phyloP scores from a whole-genome alignment of 2,113 vertebrate genomes.

The Amazona vittata region DNA sequence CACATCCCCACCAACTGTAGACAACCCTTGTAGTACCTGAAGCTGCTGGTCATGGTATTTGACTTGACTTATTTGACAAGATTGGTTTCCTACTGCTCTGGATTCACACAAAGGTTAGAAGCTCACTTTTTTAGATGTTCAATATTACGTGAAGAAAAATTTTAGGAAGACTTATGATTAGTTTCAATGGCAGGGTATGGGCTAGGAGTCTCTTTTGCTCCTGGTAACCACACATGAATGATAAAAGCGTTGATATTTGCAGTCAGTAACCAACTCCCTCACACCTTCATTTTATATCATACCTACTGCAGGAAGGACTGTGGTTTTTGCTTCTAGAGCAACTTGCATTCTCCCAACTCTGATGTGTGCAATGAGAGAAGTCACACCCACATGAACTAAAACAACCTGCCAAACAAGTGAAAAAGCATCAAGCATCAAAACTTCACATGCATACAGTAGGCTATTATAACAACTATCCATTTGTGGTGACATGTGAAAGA shows the following conservation, averaged over 20 bases:
- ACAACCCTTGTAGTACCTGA: background rate
- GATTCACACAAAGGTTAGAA: background rate
- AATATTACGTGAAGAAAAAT: background rate
- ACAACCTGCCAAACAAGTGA: conserved; percentile 74
- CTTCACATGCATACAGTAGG: background rate
- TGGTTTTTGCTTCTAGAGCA: conserved; percentile 84
- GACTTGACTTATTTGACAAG: background rate
- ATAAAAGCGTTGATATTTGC: background rate
- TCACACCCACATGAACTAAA: conserved; percentile 78
- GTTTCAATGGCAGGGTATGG: background rate
- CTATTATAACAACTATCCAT: background rate
- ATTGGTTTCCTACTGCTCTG: background rate
- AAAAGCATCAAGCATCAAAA: background rate
- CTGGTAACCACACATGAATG: background rate
- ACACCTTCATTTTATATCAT: background rate
- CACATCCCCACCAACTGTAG: background rate
- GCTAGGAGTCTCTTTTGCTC: background rate
- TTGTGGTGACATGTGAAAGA: background rate
- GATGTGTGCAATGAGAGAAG: conserved; percentile 84
- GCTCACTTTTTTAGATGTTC: background rate
- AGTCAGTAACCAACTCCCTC: background rate
- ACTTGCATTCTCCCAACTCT: conserved; percentile 83
- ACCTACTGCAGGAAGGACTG: conserved; percentile 80
- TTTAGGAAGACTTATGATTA: background rate
- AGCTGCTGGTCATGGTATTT: background rate